Percentiles rank a stretch among this genome's conserved stretches.
phyloP scores from a whole-genome alignment of 92 coral and sea anemone genomes.

The Umimayanthus kanabou region DNA sequence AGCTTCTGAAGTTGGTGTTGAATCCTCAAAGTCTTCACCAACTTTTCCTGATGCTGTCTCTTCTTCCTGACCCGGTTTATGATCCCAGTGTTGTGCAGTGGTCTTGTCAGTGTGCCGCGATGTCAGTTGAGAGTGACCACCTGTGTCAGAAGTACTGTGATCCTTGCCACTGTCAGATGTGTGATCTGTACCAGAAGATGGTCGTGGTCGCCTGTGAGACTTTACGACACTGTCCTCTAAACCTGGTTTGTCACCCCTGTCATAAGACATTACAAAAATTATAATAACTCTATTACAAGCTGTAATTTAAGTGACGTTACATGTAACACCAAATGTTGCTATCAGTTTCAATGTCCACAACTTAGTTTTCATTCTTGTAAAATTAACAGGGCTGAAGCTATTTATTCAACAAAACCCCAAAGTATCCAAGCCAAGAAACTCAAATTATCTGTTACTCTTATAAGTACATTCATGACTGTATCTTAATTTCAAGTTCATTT shows the following conservation, averaged over 20 bases:
- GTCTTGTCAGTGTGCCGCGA: neutral
- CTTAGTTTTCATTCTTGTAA: neutral
- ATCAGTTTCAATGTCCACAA: neutral
- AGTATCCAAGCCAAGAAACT: neutral
- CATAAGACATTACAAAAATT: neutral
- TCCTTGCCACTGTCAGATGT: conserved; percentile 6
- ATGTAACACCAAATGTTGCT: neutral
- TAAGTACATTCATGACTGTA: neutral
- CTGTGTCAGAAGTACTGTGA: neutral
- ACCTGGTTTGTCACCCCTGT: conserved; percentile 23
- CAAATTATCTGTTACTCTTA: neutral
- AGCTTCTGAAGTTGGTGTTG: conserved; percentile 6
- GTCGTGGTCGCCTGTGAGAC: neutral
- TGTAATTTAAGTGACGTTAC: neutral
- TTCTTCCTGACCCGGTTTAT: neutral
- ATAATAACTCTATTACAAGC: neutral
- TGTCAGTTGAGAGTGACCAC: neutral
- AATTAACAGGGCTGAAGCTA: neutral
- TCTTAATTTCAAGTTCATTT: neutral
- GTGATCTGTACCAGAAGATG: conserved; percentile 1
- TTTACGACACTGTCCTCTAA: conserved; percentile 1
- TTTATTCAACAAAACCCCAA: neutral
- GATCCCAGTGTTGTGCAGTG: neutral
- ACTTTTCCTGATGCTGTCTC: neutral
- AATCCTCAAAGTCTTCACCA: neutral